A percentile compares a stretch with the other conserved stretches of the same genome.
Evolutionary conservation across 2,888 invertebrate genomes (phyloP).

Genomic region (Polia nebulosa): DNA sequence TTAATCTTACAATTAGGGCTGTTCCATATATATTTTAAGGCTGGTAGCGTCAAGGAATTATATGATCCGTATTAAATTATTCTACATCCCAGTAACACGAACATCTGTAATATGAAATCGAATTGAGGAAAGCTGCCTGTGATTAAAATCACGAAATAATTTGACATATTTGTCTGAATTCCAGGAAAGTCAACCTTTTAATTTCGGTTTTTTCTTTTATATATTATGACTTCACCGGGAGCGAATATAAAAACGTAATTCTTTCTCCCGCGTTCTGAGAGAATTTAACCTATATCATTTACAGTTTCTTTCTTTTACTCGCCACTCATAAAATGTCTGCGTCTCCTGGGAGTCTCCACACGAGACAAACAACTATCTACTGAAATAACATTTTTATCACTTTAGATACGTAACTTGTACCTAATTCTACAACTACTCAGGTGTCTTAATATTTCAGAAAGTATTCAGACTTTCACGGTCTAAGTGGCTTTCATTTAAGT

Average conservation of each 20-base stretch:
- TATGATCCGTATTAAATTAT: background rate
- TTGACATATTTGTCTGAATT: constrained; percentile 1
- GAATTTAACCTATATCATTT: background rate
- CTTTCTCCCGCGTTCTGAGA: background rate
- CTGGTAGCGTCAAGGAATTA: too few species aligned
- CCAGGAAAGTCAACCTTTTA: background rate
- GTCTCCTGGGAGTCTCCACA: background rate
- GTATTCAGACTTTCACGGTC: constrained; percentile 27
- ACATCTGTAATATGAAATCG: background rate
- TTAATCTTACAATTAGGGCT: too few species aligned
- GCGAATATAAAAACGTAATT: background rate
- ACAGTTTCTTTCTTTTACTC: background rate
- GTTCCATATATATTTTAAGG: too few species aligned
- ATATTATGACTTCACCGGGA: background rate
- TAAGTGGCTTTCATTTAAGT: constrained; percentile 18
- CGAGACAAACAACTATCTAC: constrained; percentile 4
- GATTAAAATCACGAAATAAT: constrained; percentile 15
- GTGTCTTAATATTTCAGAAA: constrained; percentile 35
- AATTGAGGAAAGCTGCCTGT: background rate
- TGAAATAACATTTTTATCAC: background rate
- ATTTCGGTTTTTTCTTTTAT: constrained; percentile 7
- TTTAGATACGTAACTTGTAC: background rate
- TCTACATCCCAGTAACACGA: background rate
- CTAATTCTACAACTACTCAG: background rate
- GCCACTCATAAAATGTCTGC: constrained; percentile 3